Base-by-base conservation (phyloP, 2,888 invertebrate species). In the Melanostoma scalare region DNA sequence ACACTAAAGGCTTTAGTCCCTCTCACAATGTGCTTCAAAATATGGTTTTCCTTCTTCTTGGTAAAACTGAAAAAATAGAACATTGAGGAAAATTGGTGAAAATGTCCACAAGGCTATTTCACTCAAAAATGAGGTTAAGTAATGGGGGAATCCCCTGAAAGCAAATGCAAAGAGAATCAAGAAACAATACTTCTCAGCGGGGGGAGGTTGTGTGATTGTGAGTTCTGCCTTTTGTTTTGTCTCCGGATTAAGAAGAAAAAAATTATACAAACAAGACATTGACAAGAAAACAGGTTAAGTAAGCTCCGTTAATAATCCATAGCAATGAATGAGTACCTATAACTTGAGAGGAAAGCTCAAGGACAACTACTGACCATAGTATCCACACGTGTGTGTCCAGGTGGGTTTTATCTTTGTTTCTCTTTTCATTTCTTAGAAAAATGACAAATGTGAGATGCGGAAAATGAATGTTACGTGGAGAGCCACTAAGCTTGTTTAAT, bases 1-100 rank as follows among this genome's bases (percentile, higher is more conserved):
- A 84, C 84, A 84, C 79, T 75, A 84, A 84, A 84, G 84, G 79
- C 67, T 84, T 79, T 78, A 60, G 55, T 55, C 74, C 44, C 35
- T 74, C 56, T 55, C 30, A 77, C 72, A 77, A 55, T 36, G 68
- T 53, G 78, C 65, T 71, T 56, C 31, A 61, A 71, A 82, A 74
- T 78, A 46, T 53, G 73, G 73, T 82, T 82, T 73, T 38, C 77
- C 53, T 52, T 53, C 10, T 68, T 55, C 63, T 68, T 65, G 63
- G 60, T 53, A 53, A 56, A 55, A 44, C 50, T 20, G 20, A 20
- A 20, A 20, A 20, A 20, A 20, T 1, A 20, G 48, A 40, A 42
- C 33, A n/a, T 40, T 42, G 8, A 30, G 55, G 30, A 30, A 42
- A 55, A n/a, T 46, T 40, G 38, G 69, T 53, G 46, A 65, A 82